phyloP scores from a whole-genome alignment of 2,113 vertebrate species.

The Collichthys lucidus region DNA sequence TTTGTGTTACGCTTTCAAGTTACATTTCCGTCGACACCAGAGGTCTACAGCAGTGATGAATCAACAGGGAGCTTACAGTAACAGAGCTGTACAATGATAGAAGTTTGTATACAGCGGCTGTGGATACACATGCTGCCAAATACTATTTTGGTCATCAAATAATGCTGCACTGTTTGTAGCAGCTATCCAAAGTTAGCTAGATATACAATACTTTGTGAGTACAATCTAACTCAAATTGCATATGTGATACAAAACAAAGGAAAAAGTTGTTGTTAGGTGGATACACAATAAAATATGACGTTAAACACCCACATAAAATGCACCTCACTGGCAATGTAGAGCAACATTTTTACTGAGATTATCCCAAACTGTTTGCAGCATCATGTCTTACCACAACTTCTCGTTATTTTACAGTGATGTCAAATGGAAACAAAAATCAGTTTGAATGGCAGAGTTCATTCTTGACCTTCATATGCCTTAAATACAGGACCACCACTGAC shows the following conservation, averaged over 20 bases:
- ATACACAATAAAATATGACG: neutral
- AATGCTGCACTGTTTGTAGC: conserved; percentile 8
- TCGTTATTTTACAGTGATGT: neutral
- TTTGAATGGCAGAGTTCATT: neutral
- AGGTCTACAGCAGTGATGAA: conserved; percentile 41
- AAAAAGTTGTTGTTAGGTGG: neutral
- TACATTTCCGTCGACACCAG: conserved; percentile 36
- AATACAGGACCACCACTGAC: neutral
- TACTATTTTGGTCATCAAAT: conserved; percentile 29
- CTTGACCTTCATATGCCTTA: neutral
- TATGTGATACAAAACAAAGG: neutral
- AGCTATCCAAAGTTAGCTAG: conserved; percentile 13
- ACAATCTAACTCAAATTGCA: neutral
- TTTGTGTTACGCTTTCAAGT: conserved; percentile 49
- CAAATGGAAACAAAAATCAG: neutral
- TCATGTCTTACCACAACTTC: neutral
- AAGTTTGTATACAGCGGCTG: conserved; percentile 36
- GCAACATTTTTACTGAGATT: neutral
- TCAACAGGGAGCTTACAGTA: conserved; percentile 43
- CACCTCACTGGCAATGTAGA: neutral
- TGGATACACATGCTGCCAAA: conserved; percentile 9
- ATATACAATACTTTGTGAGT: conserved; percentile 20
- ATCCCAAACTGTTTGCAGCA: neutral
- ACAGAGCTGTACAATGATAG: conserved; percentile 31
- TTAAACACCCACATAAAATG: neutral